Conservation (phyloP, 2,888 invertebrate genomes). For the Pilophorus perplexus region DNA sequence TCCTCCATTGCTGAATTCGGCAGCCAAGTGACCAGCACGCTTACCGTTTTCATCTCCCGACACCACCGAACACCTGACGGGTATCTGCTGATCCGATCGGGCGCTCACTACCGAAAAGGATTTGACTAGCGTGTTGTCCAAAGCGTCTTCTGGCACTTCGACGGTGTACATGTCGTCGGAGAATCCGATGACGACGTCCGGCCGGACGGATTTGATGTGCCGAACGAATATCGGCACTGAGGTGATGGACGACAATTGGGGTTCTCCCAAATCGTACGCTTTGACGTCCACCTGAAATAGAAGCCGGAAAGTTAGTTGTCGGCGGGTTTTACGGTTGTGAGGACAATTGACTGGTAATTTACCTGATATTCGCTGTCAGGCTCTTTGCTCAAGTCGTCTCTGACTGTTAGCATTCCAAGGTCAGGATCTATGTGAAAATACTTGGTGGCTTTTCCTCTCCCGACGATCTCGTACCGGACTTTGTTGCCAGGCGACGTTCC, state of each 20-base stretch:
- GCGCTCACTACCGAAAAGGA: constrained; percentile 72
- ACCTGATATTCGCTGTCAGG: constrained; percentile 84
- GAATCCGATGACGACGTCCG: constrained; percentile 78
- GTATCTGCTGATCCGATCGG: constrained; percentile 61
- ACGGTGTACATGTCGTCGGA: constrained; percentile 82
- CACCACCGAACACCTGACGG: constrained; percentile 75
- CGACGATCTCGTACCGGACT: constrained; percentile 72
- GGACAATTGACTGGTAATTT: constrained; percentile 46
- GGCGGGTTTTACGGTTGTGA: neutral
- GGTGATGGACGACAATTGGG: constrained; percentile 75
- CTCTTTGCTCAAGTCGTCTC: constrained; percentile 81
- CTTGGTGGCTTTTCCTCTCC: constrained; percentile 74
- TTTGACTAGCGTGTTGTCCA: constrained; percentile 65
- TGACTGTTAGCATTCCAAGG: constrained; percentile 73
- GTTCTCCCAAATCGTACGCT: constrained; percentile 83
- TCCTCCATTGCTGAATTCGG: no score
- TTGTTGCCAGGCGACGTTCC: constrained; percentile 82
- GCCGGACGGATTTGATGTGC: constrained; percentile 71
- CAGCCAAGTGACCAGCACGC: neutral
- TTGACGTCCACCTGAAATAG: constrained; percentile 70
- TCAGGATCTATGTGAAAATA: constrained; percentile 87
- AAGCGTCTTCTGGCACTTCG: constrained; percentile 70
- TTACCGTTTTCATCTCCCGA: constrained; percentile 72
- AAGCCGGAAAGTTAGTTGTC: neutral
- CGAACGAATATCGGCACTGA: constrained; percentile 80